Base-by-base conservation (phyloP, 2,113 vertebrate genomes). In the Deroptyus accipitrinus region DNA sequence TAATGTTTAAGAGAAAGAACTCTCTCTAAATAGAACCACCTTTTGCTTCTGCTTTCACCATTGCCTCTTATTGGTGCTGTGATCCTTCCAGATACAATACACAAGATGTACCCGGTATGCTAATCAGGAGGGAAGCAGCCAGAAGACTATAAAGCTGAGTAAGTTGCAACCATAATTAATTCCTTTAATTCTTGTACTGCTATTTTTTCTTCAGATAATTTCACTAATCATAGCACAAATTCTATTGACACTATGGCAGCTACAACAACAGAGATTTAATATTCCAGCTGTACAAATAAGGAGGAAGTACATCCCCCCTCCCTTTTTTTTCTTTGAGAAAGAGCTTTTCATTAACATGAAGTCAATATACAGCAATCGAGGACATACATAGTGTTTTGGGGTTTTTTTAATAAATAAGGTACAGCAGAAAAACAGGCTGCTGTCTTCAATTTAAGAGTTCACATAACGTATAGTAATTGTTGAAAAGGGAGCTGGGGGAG, bases 241-340 rank as follows among this genome's bases (percentile, higher is more conserved):
- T 74, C 55, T n/a, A 62, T 17, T 73, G 39, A 22, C 64, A 54
- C 20, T 84, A 54, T 19, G 31, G 59, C 20, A 89, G 61, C 39
- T 70, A 81, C 24, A 86, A 31, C 19, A 35, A 70, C 20, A 70
- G 17, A 78, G 25, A 67, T 54, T 52, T 75, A 51, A 52, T 46
- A 93, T 20, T 81, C 62, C 67, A 83, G 75, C 28, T 44, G 64
- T 10, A 90, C 13, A 77, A 83, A 76, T 31, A 92, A 52, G 28
- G 7, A 61, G 28, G 39, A 80, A 70, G 13, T 37, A 62, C 2
- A 2, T 4, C 3, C 1, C 4, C 9, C 5, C 1, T 4, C 3
- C 0, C 3, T 12, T 42, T 39, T 33, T 20, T 17, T 73, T 64
- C 30, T 73, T 37, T 31, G 42, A 72, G 9, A 44, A 62, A 57